Conservation (phyloP, 2,888 invertebrate genomes). For the Melanchra persicariae region DNA sequence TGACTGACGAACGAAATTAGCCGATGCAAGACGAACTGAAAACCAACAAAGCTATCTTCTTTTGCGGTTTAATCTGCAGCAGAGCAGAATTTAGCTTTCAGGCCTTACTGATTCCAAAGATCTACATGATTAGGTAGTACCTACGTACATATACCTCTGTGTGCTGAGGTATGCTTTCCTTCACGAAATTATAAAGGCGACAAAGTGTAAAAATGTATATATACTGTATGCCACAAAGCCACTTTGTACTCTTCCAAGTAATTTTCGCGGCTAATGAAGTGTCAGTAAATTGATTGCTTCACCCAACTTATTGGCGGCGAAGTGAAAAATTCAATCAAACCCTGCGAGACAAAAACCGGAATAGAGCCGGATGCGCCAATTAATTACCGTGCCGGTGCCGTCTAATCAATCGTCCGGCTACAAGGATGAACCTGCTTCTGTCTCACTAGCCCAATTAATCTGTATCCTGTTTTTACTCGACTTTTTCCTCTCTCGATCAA, state of each 20-base stretch:
- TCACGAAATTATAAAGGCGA: constrained; percentile 11
- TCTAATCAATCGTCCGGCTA: constrained; percentile 77
- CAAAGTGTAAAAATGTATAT: constrained; percentile 10
- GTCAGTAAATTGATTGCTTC: constrained; percentile 56
- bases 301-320: constrained; percentile 52
- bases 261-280: constrained; percentile 50
- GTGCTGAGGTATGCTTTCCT: not conserved
- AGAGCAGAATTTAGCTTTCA: not conserved
- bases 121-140: not conserved
- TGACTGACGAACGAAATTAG: not conserved
- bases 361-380: constrained; percentile 76
- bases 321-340: constrained; percentile 74
- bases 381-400: constrained; percentile 75
- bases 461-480: constrained; percentile 67
- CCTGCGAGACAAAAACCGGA: constrained; percentile 74
- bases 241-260: constrained; percentile 30
- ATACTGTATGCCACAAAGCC: constrained; percentile 3
- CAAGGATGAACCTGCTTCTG: constrained; percentile 71
- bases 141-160: too few species aligned
- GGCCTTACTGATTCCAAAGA: not conserved
- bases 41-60: not conserved
- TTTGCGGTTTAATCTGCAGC: constrained; percentile 1
- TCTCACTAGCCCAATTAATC: constrained; percentile 68
- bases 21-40: not conserved
- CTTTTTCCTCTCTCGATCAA: constrained; percentile 54